A percentile compares a stretch with the other conserved stretches of the same genome.
Conservation (phyloP, 1,140 invertebrate species). For the Drosophila bifasciata region DNA sequence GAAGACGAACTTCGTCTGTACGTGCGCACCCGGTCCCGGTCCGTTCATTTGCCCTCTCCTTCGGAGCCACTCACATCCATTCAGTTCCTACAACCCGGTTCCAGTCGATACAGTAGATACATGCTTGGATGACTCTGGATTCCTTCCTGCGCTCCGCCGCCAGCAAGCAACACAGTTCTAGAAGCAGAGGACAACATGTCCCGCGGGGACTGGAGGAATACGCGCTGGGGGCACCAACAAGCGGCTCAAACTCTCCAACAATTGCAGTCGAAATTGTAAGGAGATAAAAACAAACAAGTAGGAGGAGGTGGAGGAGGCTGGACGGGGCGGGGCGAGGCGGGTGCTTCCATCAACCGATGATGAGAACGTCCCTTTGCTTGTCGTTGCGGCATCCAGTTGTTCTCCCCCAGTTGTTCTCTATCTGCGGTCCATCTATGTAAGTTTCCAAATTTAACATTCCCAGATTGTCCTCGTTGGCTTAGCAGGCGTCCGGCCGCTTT, state of each 20-base stretch:
- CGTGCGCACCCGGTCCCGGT: constrained; percentile 32
- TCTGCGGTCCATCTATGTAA: constrained; percentile 29
- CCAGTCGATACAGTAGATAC: constrained; percentile 27
- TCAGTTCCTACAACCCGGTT: background rate
- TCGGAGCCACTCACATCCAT: constrained; percentile 1
- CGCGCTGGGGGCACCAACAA: constrained; percentile 2
- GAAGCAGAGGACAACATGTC: constrained; percentile 57
- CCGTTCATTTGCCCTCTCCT: constrained; percentile 21
- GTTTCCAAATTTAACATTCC: constrained; percentile 13
- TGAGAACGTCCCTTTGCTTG: constrained; percentile 33
- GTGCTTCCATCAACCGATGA: constrained; percentile 17
- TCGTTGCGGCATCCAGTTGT: constrained; percentile 19
- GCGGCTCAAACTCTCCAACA: constrained; percentile 38
- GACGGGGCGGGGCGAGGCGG: constrained; percentile 1
- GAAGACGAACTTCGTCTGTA: constrained; percentile 62
- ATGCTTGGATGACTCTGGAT: constrained; percentile 62
- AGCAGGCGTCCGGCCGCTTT: too few relatives aligned
- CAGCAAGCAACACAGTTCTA: constrained; percentile 45
- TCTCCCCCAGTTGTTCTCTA: constrained; percentile 12
- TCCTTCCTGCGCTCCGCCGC: constrained; percentile 48
- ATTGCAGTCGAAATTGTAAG: constrained; percentile 61
- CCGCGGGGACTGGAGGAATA: constrained; percentile 42
- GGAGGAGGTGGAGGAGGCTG: background rate
- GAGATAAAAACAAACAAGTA: constrained; percentile 45
- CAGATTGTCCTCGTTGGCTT: background rate